Evolutionary conservation across 2,797 vertebrate genomes (phyloP).

Genomic region (Epinephelus coioides): DNA sequence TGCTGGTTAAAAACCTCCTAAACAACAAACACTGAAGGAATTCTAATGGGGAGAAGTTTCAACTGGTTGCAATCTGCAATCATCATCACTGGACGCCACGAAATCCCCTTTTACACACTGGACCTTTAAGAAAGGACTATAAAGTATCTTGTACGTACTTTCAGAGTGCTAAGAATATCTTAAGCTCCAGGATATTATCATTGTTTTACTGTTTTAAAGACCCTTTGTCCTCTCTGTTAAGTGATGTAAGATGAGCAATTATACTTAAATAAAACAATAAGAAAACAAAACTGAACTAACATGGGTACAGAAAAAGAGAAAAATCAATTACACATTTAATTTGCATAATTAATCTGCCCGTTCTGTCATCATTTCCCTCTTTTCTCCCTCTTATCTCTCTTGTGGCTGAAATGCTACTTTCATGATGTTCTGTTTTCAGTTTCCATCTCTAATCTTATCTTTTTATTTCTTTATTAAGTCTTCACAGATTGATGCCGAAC

Average conservation of each 20-base stretch:
- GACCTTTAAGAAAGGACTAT: too few species aligned
- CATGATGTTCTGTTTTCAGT: neutral
- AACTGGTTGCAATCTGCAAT: too few species aligned
- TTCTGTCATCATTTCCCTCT: neutral
- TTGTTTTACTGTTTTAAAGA: neutral
- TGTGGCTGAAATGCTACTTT: neutral
- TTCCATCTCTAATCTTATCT: neutral
- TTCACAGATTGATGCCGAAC: neutral
- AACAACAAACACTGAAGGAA: too few species aligned
- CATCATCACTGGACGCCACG: too few species aligned
- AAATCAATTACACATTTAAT: neutral
- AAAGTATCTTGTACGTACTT: neutral
- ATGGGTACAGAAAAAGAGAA: too few species aligned
- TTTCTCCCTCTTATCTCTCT: neutral
- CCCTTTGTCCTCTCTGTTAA: neutral
- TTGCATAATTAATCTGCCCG: neutral
- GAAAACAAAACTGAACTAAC: neutral
- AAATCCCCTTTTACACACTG: too few species aligned
- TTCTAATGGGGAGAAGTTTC: too few species aligned
- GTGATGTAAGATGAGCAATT: neutral
- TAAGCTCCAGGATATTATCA: neutral
- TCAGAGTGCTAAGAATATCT: neutral
- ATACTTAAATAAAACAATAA: neutral
- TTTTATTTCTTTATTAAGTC: neutral
- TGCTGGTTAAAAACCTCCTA: too few species aligned